phyloP scores from a whole-genome alignment of 2,113 vertebrate genomes.

The Brachionichthys hirsutus region DNA sequence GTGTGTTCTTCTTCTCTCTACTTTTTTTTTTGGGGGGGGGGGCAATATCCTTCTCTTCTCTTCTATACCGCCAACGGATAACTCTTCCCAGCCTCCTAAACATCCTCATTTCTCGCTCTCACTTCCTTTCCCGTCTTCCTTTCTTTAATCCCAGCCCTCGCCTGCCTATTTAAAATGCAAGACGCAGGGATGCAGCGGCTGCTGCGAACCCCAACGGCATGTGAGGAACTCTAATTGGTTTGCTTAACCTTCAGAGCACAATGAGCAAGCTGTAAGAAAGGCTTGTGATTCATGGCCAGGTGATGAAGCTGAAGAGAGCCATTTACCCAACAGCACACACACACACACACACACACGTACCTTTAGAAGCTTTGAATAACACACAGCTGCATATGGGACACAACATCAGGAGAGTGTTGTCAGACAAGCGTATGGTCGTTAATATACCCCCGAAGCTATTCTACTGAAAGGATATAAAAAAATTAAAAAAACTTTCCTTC shows the following conservation, averaged over 20 bases:
- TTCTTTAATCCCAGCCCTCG: conserved; percentile 45
- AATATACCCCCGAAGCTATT: conserved; percentile 64
- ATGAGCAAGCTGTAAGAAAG: conserved; percentile 75
- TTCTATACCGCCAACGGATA: conserved; percentile 6
- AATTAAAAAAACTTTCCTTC: conserved; percentile 61
- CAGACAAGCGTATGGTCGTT: conserved; percentile 64
- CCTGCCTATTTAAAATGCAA: conserved; percentile 71
- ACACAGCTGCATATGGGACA: conserved; percentile 64
- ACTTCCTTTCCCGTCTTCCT: conserved; percentile 7
- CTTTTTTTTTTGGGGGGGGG: too few relatives aligned
- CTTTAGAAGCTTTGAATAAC: conserved; percentile 49
- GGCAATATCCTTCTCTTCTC: conserved; percentile 19
- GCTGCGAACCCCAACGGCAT: conserved; percentile 64
- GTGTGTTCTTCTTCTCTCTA: conserved; percentile 19
- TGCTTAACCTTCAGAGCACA: conserved; percentile 80
- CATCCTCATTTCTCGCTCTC: conserved; percentile 13
- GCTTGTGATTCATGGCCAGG: conserved; percentile 72
- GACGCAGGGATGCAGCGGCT: conserved; percentile 62
- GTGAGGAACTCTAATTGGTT: conserved; percentile 77
- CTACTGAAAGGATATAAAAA: conserved; percentile 51
- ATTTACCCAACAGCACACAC: conserved; percentile 55
- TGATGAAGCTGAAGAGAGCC: conserved; percentile 72
- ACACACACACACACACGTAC: conserved; percentile 44
- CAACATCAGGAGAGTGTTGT: conserved; percentile 60
- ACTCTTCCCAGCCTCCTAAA: conserved; percentile 20